Evolutionary conservation across 2,113 vertebrate species (phyloP), one percentile per base, ranked within the genome.

Genomic region (Dicentrarchus labrax): DNA sequence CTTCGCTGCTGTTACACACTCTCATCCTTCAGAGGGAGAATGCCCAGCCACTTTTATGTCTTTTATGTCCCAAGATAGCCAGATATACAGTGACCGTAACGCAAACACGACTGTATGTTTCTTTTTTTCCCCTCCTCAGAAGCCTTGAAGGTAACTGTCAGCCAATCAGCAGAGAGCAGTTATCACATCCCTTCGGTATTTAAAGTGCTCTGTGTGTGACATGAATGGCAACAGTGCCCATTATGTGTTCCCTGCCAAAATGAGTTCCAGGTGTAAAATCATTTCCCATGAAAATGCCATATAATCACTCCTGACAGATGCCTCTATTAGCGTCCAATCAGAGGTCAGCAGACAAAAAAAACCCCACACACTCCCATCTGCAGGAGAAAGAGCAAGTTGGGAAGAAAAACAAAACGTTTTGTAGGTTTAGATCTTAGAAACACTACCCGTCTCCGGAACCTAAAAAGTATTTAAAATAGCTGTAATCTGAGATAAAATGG

Each of bases 301-400:
- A 70, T 86, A 91, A 94, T 94, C 86, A 69, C 83, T 80, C 78
- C 72, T 80, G 86, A 89, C 83, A 88, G 83, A 88, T 85, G 87
- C 61, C 74, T 79, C 71, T 86, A 62, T 86, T 75, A 86, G 83
- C 10, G 5, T 74, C 74, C 76, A 86, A 75, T 72, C 74, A 80
- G 62, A 73, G 78, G 76, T 90, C 83, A 84, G 80, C 66, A 21
- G 65, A 59, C 66, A 6, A 73, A 41, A 56, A 78, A 30, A 30
- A 30, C 30, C 4, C 30, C 30, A 72, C n/a, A 59, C 84, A n/a
- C 19, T 72, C 57, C 21, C 67, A 70, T 53, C 51, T 86, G 66
- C 51, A 72, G 61, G 48, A 17, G 24, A 2, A 6, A 17, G 24
- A 79, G 54, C 17, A 71, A 50, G 41, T 45, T 38, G 19, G 2